Evolutionary conservation across 1,140 invertebrate genomes (phyloP).

Genomic region (Diorhabda sublineata): DNA sequence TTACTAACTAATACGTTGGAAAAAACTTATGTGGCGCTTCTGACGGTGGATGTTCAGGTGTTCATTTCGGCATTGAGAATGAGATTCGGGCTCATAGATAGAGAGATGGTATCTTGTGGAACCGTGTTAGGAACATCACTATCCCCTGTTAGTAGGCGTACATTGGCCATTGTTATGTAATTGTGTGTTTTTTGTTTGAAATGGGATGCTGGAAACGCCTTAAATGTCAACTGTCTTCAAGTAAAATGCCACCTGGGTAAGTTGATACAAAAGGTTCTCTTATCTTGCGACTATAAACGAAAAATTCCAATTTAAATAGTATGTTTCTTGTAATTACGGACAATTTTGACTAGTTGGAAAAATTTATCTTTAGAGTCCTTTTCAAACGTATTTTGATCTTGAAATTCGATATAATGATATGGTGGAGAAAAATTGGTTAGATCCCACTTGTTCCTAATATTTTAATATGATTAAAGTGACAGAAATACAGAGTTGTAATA

Average conservation of each 20-base stretch:
- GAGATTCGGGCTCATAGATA: conserved; percentile 38
- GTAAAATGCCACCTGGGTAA: conserved; percentile 39
- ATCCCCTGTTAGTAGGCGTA: conserved; percentile 47
- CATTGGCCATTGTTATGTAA: conserved; percentile 47
- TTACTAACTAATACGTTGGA: too few relatives aligned
- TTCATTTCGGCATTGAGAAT: conserved; percentile 38
- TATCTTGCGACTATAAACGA: conserved; percentile 30
- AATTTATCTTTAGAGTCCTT: too few relatives aligned
- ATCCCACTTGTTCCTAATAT: too few relatives aligned
- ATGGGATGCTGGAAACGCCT: conserved; percentile 44
- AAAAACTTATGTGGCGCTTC: too few relatives aligned
- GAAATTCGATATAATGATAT: too few relatives aligned
- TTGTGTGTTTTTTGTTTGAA: conserved; percentile 47
- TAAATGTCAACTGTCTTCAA: conserved; percentile 44
- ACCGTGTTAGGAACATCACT: conserved; percentile 45
- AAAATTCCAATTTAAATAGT: conserved; percentile 33
- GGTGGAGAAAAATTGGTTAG: too few relatives aligned
- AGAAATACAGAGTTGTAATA: too few relatives aligned
- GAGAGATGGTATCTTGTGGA: conserved; percentile 38
- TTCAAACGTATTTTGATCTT: too few relatives aligned
- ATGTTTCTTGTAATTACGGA: neutral
- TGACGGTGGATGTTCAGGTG: conserved; percentile 35
- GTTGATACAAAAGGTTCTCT: conserved; percentile 23
- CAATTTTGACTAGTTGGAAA: neutral
- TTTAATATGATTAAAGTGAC: too few relatives aligned